Conservation (phyloP, 1,140 invertebrate genomes). For the Drosophila serrata region DNA sequence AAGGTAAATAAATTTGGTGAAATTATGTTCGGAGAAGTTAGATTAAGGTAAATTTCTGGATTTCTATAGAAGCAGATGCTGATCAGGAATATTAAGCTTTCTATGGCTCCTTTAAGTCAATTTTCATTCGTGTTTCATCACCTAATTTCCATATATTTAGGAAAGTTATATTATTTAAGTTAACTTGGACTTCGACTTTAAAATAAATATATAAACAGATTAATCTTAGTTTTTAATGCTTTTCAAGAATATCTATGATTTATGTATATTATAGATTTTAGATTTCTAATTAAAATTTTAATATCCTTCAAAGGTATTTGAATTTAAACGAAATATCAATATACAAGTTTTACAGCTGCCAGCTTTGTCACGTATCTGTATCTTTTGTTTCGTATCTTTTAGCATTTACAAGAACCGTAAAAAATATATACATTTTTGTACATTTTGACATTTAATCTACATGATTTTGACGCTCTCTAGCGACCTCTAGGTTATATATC, state of each 20-base stretch:
- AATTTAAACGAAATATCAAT: background rate
- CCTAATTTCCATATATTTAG: background rate
- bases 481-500: background rate
- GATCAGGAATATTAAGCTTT: background rate
- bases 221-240: no score
- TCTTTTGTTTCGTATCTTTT: background rate
- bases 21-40: slow-evolving; percentile 18
- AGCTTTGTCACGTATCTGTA: background rate
- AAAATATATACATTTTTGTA: background rate
- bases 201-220: no score
- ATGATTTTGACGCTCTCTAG: background rate
- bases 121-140: background rate
- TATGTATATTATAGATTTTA: no score
- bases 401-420: background rate
- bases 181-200: no score
- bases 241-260: no score
- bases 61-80: background rate
- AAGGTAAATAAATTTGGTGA: slow-evolving; percentile 19
- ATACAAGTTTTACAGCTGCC: background rate
- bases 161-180: background rate
- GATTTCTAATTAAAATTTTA: background rate
- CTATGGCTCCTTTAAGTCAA: rapidly evolving
- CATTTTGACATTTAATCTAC: background rate
- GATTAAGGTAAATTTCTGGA: background rate
- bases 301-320: background rate